Conservation (phyloP, 2,797 vertebrate genomes). For the Enteromius treurensis region DNA sequence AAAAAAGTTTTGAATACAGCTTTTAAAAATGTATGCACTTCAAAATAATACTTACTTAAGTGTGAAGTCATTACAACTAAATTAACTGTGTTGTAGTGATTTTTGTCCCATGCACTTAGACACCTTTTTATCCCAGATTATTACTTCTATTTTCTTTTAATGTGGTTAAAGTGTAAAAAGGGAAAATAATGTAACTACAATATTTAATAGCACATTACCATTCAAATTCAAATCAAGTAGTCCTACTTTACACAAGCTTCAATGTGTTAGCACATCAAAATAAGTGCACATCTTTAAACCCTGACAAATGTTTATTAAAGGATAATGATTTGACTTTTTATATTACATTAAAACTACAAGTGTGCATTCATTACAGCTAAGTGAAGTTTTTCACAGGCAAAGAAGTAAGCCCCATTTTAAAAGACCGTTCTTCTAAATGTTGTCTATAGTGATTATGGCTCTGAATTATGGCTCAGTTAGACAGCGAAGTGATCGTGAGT, state of each 20-base stretch:
- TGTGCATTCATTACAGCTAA: background rate
- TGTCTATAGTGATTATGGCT: background rate
- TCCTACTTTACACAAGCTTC: background rate
- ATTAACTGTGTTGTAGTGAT: background rate
- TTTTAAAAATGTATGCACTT: background rate
- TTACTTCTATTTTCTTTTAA: background rate
- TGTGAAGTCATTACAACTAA: background rate
- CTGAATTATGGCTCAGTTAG: background rate
- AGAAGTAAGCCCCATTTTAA: background rate
- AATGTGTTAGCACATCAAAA: background rate
- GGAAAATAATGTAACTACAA: background rate
- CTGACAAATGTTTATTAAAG: background rate
- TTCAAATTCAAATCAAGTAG: background rate
- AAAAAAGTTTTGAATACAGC: background rate
- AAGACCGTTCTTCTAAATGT: background rate
- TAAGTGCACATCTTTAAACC: background rate
- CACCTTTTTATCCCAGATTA: background rate
- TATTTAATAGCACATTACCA: background rate
- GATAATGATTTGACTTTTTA: background rate
- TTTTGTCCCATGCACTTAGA: background rate
- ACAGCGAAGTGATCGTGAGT: background rate
- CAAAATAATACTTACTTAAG: background rate
- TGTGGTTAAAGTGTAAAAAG: background rate
- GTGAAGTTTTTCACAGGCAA: background rate
- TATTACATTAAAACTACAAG: background rate